A percentile compares a stretch with the other conserved stretches of the same genome.
Conservation (phyloP, 1,140 invertebrate genomes). For the Maniola jurtina region DNA sequence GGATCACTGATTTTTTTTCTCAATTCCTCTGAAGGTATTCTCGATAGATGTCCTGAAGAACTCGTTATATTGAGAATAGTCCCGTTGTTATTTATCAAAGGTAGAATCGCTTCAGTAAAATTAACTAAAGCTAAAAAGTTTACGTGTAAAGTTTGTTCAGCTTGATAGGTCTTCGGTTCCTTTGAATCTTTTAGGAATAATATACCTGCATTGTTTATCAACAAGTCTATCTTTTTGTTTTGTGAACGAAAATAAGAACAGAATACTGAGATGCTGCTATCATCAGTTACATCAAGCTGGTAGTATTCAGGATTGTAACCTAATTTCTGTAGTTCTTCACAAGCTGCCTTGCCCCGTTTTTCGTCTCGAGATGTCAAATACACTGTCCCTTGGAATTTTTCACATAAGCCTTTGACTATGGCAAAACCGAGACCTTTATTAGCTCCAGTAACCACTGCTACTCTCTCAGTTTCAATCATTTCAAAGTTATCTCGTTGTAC, state of each 20-base stretch:
- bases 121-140: constrained; percentile 84
- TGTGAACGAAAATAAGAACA: constrained; percentile 79
- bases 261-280: constrained; percentile 80
- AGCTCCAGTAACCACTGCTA: constrained; percentile 83
- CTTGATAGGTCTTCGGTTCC: constrained; percentile 84
- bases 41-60: constrained; percentile 81
- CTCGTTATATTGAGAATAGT: constrained; percentile 88
- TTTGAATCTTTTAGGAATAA: constrained; percentile 82
- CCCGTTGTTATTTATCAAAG: constrained; percentile 82
- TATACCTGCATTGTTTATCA: constrained; percentile 93
- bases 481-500: background rate
- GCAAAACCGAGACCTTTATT: constrained; percentile 89
- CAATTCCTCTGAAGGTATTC: constrained; percentile 79
- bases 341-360: constrained; percentile 78
- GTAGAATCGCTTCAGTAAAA: constrained; percentile 84
- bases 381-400: constrained; percentile 81
- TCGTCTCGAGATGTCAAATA: constrained; percentile 83
- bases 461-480: constrained; percentile 27
- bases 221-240: constrained; percentile 86
- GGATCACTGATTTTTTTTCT: constrained; percentile 75
- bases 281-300: constrained; percentile 83
- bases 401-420: constrained; percentile 83
- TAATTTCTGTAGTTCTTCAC: constrained; percentile 74
- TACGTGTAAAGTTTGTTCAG: constrained; percentile 82
- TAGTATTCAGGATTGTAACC: constrained; percentile 80